phyloP scores from a whole-genome alignment of 2,888 invertebrate genomes.

The Synergus umbraculus region DNA sequence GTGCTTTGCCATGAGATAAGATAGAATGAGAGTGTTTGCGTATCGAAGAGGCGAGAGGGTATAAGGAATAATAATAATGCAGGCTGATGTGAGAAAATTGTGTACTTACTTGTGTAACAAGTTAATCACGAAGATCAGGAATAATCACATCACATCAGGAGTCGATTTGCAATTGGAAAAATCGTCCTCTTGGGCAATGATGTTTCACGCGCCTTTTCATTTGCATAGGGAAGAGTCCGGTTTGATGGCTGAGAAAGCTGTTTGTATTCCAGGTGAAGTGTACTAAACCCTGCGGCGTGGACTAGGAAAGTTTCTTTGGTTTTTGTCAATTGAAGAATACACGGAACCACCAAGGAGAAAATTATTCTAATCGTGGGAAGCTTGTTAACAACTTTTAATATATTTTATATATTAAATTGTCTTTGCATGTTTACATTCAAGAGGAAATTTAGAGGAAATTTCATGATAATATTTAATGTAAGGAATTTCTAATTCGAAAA shows the following conservation, averaged over 20 bases:
- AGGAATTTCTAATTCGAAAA: not conserved
- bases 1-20: constrained; percentile 8
- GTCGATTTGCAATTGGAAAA: constrained; percentile 29
- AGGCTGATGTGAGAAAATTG: constrained; percentile 32
- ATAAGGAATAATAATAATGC: constrained; percentile 22
- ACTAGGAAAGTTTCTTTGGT: constrained; percentile 38
- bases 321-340: constrained; percentile 37
- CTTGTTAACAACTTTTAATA: constrained; percentile 3
- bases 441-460: too few species aligned
- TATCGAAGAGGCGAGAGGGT: constrained; percentile 5
- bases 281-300: constrained; percentile 15
- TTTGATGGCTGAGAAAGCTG: constrained; percentile 37
- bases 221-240: constrained; percentile 39
- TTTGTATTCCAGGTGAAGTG: constrained; percentile 31
- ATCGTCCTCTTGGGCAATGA: constrained; percentile 32
- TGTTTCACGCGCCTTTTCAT: constrained; percentile 25
- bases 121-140: constrained; percentile 12
- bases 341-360: constrained; percentile 35
- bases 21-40: constrained; percentile 18
- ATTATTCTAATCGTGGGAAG: constrained; percentile 34
- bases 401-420: not conserved
- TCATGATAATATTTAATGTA: not conserved
- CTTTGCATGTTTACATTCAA: not conserved
- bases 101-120: constrained; percentile 29
- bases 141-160: constrained; percentile 22